These are phyloP conservation scores for Halcyon senegalensis DNA, from an alignment of 2,113 vertebrate species.

Conservation along the genomic window DNA sequence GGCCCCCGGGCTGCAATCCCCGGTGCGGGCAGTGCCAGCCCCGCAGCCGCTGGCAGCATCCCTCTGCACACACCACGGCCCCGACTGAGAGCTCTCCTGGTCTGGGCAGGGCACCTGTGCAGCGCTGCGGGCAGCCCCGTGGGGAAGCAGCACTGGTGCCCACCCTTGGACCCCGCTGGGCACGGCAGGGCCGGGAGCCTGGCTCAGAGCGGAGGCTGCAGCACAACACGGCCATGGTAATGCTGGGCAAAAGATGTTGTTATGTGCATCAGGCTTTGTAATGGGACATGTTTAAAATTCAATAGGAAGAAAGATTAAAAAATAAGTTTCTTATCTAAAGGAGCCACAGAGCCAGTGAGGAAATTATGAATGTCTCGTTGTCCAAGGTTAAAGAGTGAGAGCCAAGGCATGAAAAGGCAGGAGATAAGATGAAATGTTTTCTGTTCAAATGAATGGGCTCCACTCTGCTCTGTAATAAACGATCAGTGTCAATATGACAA, in stretches of 20 bases:
- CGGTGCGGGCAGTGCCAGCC: not conserved
- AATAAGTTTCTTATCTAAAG: slow-evolving; percentile 72
- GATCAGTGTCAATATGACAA: slow-evolving; percentile 75
- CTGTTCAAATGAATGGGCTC: slow-evolving; percentile 74
- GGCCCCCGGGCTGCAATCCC: accelerated
- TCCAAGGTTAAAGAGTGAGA: slow-evolving; percentile 75
- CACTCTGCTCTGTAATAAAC: slow-evolving; percentile 68
- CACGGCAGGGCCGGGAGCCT: not conserved
- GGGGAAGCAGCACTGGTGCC: not conserved
- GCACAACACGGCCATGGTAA: not conserved
- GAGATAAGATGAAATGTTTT: slow-evolving; percentile 73
- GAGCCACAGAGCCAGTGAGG: slow-evolving; percentile 52
- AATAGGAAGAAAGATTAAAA: slow-evolving; percentile 55
- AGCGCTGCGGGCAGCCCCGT: not conserved
- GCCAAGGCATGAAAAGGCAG: slow-evolving; percentile 67
- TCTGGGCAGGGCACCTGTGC: not conserved
- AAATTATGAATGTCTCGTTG: slow-evolving; percentile 69
- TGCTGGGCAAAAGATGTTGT: not conserved
- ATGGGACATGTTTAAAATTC: slow-evolving; percentile 62
- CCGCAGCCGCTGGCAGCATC: not conserved
- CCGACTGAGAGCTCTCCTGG: accelerated
- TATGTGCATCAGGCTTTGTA: slow-evolving; percentile 39
- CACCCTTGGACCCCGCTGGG: accelerated
- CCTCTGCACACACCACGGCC: not conserved
- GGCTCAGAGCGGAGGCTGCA: not conserved